Base-by-base conservation (phyloP, 2,797 vertebrate genomes). In the Poeciliopsis turneri region DNA sequence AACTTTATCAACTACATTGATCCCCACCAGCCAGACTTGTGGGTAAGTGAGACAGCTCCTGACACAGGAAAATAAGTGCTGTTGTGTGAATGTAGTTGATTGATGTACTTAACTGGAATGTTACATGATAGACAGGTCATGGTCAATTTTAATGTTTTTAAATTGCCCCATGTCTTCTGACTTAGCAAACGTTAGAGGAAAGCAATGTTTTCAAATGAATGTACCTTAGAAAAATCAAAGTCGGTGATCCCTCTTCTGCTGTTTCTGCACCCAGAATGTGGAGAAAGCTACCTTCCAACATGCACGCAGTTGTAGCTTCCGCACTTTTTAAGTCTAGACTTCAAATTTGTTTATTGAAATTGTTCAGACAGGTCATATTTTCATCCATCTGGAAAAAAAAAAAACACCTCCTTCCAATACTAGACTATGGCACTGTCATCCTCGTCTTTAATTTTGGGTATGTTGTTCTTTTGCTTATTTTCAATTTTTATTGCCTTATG, bases 11-110 rank as follows among this genome's bases (percentile, higher is more conserved):
- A 69, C 3, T 83, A 2, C 70, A 74, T 81, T 7, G 7, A 90
- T 59, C 74, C 41, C 76, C 87, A 80, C 75, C 70, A 78, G 18
- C 90, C 88, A 53, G 78, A 83, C 8, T 78, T 94, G 39, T 55
- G 76, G 82, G 93, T 93, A 79, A 90, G 88, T 85, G 39, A 30
- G 57, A 43, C 16, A 70, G 43, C 36, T 20, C 13, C 5, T 30
- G n/a, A 46, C 28, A 39, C 9, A 53, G 8, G 2, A 23, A 53
- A 53, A 53, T n/a, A 53, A 53, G 25, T 23, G 8, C 23, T 53
- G 23, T 53, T 51, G 51, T 53, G 5, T 53, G 25, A 8, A 23
- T 10, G 9, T 9, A 25, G 49, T 53, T 23, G 23, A 18, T 23
- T 47, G 15, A 16, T 47, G 13, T 5, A 47, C 16, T 47, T 47